These are phyloP conservation scores for Leucoptera coffeella DNA, from an alignment of 2,888 invertebrate species.

Conservation along the genomic window DNA sequence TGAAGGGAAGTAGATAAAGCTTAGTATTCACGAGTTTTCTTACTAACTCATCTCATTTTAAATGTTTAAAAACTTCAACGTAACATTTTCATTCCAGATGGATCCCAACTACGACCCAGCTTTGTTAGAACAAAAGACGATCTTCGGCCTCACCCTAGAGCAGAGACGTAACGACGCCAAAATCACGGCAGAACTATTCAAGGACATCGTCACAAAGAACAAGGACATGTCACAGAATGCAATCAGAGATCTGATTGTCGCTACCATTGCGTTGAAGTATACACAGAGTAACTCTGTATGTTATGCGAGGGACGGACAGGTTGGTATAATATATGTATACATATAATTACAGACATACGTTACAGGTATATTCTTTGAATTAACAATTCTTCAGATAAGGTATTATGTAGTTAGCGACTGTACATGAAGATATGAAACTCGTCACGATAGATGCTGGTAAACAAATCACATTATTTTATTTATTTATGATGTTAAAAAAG, in stretches of 20 bases:
- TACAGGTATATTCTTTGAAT: too few species aligned
- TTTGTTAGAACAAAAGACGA: constrained; percentile 70
- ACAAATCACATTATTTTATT: too few species aligned
- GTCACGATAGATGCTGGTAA: too few species aligned
- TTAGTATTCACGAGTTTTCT: too few species aligned
- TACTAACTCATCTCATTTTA: too few species aligned
- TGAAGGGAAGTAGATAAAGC: too few species aligned
- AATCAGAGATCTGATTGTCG: constrained; percentile 86
- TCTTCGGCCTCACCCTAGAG: constrained; percentile 80
- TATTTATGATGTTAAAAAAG: too few species aligned
- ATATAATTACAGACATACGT: too few species aligned
- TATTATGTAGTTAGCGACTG: too few species aligned
- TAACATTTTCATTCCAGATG: constrained; percentile 54
- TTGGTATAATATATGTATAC: constrained; percentile 19
- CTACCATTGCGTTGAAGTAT: constrained; percentile 93
- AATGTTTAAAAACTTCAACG: too few species aligned
- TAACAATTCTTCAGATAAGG: too few species aligned
- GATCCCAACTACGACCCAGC: constrained; percentile 81
- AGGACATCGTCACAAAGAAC: constrained; percentile 71
- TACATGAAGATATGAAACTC: too few species aligned
- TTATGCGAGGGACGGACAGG: constrained; percentile 88
- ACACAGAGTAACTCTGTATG: constrained; percentile 99
- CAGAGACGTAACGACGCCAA: constrained; percentile 85
- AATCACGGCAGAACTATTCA: constrained; percentile 71
- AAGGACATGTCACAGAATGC: constrained; percentile 66